Conservation (phyloP, 2,113 vertebrate species). For the Polypterus bichir region DNA sequence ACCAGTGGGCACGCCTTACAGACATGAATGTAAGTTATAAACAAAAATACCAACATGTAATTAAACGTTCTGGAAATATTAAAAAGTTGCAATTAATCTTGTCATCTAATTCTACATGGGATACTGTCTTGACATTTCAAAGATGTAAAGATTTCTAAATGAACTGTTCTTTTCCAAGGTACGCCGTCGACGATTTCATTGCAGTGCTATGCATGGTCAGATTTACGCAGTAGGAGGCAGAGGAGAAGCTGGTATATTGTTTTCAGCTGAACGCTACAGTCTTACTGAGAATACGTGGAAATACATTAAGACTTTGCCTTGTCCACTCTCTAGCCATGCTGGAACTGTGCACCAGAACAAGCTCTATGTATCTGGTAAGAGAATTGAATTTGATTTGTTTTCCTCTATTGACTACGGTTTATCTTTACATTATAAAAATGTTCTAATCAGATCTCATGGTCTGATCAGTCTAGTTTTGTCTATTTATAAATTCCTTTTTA, state of each 20-base stretch:
- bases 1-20: constrained; percentile 3
- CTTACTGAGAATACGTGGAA: constrained; percentile 10
- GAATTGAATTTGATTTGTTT: neutral
- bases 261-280: constrained; percentile 13
- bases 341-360: constrained; percentile 6
- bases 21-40: constrained; percentile 13
- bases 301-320: constrained; percentile 6
- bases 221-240: constrained; percentile 14
- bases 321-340: constrained; percentile 18
- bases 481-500: too few relatives aligned
- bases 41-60: too few relatives aligned
- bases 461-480: too few relatives aligned
- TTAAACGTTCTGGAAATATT: too few relatives aligned
- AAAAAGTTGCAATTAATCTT: too few relatives aligned
- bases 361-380: constrained; percentile 5
- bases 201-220: constrained; percentile 8
- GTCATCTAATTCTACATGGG: too few relatives aligned
- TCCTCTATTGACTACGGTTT: neutral
- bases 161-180: constrained; percentile 4
- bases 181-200: constrained; percentile 13
- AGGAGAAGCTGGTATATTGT: constrained; percentile 10
- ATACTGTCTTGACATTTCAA: too few relatives aligned
- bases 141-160: too few relatives aligned
- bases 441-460: too few relatives aligned
- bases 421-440: too few relatives aligned